These are phyloP conservation scores for Tetrax tetrax DNA, from an alignment of 2,113 vertebrate genomes.

Conservation along the genomic window DNA sequence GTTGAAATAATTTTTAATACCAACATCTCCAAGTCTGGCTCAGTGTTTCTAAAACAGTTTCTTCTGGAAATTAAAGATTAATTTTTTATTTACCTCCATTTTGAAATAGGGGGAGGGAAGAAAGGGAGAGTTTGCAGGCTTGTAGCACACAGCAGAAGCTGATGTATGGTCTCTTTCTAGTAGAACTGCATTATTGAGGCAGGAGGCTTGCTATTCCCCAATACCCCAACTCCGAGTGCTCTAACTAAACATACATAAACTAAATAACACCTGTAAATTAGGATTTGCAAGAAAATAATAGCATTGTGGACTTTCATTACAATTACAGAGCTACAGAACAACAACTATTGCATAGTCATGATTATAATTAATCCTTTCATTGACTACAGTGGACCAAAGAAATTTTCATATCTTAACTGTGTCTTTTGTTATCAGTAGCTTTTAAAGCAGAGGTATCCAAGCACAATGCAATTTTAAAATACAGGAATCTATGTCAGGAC, in stretches of 20 bases:
- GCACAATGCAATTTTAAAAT: not conserved
- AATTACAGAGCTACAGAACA: constrained; percentile 47
- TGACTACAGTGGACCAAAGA: not conserved
- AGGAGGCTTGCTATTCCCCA: not conserved
- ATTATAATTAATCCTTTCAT: constrained; percentile 53
- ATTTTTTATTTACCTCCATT: not conserved
- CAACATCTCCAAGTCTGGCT: not conserved
- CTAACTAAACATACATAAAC: too few species aligned
- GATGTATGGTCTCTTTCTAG: not conserved
- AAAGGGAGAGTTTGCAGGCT: not conserved
- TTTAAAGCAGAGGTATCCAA: not conserved
- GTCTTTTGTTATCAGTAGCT: not conserved
- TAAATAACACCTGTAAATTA: constrained; percentile 64
- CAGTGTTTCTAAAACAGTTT: not conserved
- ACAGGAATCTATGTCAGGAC: not conserved
- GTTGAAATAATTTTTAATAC: not conserved
- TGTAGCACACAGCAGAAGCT: not conserved
- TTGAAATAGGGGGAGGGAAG: not conserved
- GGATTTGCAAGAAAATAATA: constrained; percentile 61
- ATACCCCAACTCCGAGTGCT: not conserved
- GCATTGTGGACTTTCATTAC: constrained; percentile 58
- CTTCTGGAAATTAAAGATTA: not conserved
- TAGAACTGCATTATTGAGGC: not conserved
- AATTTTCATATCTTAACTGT: not conserved
- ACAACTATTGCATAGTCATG: constrained; percentile 47